Base-by-base conservation (phyloP, 1,140 invertebrate species). In the Melanaphis sacchari region DNA sequence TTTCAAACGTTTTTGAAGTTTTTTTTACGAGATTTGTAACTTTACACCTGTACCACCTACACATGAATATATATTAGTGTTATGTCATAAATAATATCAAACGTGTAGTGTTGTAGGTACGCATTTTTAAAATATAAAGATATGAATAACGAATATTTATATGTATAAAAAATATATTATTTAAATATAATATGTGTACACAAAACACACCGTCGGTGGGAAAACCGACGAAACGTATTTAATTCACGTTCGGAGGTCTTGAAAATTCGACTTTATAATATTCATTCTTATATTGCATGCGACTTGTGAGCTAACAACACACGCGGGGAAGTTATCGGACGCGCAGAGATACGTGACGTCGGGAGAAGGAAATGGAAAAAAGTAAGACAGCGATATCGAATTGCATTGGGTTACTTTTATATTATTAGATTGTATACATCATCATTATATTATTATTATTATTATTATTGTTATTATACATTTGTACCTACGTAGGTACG, bases 21-120 rank as follows among this genome's bases (percentile, higher is more conserved):
- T 76, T 46, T 46, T 76, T 76, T 76, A n/a, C 59, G 59, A n/a
- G 54, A n/a, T 36, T 4, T 76, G 59, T 76, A 76, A 76, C 59
- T n/a, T 76, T 76, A 76, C 59, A 76, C 59, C 59, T 76, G 31
- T n/a, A 76, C 59, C 59, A 2, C 59, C 59, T 76, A 76, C 59
- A 15, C 18, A 22, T 22, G 59, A n/a, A 76, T 76, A n/a, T 76
- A 31, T 59, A n/a, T 76, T 21, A n/a, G 31, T 76, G 18, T 82
- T 82, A 11, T 82, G 76, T 82, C 38, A 82, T 82, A 82, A 76
- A 82, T 82, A 82, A 81, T 82, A n/a, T 82, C 36, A 82, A 82
- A 38, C 76, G 76, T 8, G 38, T 82, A 82, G 22, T 81, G 38
- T 36, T 81, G 31, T 59, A 59, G 9, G 1, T 66, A 15, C 11